phyloP scores from a whole-genome alignment of 2,797 vertebrate species.

The Miichthys miiuy region DNA sequence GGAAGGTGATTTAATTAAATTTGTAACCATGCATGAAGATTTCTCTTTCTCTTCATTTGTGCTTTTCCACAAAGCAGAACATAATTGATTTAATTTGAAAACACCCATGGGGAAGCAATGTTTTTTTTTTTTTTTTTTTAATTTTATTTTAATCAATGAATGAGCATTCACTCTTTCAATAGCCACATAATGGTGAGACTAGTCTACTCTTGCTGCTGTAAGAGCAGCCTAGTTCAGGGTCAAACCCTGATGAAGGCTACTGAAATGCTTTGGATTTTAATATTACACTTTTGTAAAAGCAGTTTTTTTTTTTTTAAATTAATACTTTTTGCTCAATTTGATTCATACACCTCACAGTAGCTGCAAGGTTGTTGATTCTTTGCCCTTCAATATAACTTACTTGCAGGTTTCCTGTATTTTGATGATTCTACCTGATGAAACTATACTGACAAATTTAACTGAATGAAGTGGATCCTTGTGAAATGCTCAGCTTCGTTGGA shows the following conservation, averaged over 20 bases:
- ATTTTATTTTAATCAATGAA: conserved; percentile 4
- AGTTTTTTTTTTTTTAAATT: conserved; percentile 15
- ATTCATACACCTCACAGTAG: conserved; percentile 29
- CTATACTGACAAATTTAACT: neutral
- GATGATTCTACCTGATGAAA: conserved; percentile 34
- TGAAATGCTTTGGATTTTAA: conserved; percentile 35
- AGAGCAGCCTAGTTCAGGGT: conserved; percentile 6
- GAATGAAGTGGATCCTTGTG: conserved; percentile 25
- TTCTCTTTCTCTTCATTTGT: conserved; percentile 3
- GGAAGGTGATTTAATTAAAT: conserved; percentile 15
- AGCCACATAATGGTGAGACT: neutral
- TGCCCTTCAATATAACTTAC: neutral
- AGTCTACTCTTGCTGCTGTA: neutral
- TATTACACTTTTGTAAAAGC: conserved; percentile 20
- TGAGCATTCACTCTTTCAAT: neutral
- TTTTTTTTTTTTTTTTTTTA: neutral
- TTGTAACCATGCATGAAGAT: neutral
- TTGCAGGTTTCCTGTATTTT: conserved; percentile 33
- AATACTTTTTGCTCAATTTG: neutral
- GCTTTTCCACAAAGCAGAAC: neutral
- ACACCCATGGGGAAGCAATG: neutral
- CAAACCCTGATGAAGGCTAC: conserved; percentile 19
- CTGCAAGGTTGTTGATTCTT: conserved; percentile 3
- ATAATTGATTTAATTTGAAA: neutral
- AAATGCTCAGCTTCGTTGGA: conserved; percentile 12